Conservation (phyloP, 2,797 vertebrate species). For the Helostoma temminkii region DNA sequence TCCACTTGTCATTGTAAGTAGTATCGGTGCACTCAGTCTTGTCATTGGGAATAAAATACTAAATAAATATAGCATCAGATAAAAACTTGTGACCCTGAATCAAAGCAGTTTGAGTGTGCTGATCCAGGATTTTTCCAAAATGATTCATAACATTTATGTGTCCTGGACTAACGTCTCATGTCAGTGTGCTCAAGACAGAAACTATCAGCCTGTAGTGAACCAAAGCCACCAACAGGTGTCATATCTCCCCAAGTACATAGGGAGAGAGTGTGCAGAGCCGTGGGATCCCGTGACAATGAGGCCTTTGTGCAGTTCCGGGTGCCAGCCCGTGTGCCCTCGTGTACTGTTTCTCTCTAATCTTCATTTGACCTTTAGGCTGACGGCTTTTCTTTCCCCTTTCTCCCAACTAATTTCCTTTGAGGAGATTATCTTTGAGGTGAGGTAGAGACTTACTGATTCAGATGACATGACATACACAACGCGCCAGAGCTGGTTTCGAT, state of each 20-base stretch:
- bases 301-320: constrained; percentile 82
- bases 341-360: constrained; percentile 83
- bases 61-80: neutral
- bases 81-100: constrained; percentile 12
- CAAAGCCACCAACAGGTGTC: constrained; percentile 79
- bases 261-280: constrained; percentile 57
- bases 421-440: constrained; percentile 68
- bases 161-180: neutral
- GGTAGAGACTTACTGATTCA: constrained; percentile 55
- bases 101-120: neutral
- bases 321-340: constrained; percentile 78
- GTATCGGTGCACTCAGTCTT: no score
- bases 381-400: constrained; percentile 73
- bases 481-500: constrained; percentile 30
- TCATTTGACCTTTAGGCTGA: constrained; percentile 82
- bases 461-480: constrained; percentile 52
- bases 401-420: constrained; percentile 75
- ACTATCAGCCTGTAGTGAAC: constrained; percentile 65
- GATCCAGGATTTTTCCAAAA: neutral
- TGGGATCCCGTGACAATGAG: constrained; percentile 78
- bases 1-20: constrained; percentile 1
- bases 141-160: neutral
- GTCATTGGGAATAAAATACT: neutral
- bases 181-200: neutral
- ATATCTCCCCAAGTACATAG: constrained; percentile 49